Conservation (phyloP, 2,888 invertebrate species). For the Elegia similella region DNA sequence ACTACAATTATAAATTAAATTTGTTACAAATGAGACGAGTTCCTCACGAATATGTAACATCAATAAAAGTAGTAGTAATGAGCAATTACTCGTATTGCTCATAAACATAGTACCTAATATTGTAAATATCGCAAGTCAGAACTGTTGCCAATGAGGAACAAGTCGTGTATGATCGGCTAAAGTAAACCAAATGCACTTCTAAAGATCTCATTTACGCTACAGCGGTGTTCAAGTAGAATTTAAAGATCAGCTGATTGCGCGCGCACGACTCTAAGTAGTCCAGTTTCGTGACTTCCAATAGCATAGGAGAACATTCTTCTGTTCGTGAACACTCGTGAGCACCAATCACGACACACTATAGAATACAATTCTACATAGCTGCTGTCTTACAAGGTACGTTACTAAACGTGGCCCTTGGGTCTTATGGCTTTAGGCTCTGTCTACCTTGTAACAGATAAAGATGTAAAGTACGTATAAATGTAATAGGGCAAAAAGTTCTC, state of each 20-base stretch:
- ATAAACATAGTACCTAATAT: too few relatives aligned
- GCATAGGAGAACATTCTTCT: conserved; percentile 60
- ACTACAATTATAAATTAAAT: too few relatives aligned
- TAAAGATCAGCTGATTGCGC: conserved; percentile 56
- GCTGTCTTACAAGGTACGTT: not conserved
- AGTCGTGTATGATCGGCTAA: not conserved
- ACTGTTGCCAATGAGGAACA: not conserved
- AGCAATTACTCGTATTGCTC: too few relatives aligned
- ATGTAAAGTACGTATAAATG: too few relatives aligned
- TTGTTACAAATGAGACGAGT: too few relatives aligned
- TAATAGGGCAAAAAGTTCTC: too few relatives aligned
- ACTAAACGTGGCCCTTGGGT: conserved; percentile 48
- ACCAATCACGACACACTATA: conserved; percentile 76
- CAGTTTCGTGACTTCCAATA: conserved; percentile 18
- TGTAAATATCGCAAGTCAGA: not conserved
- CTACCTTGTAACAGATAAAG: too few relatives aligned
- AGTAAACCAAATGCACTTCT: conserved; percentile 34
- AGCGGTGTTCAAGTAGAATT: conserved; percentile 32
- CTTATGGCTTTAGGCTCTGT: too few relatives aligned
- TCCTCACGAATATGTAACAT: too few relatives aligned
- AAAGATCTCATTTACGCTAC: conserved; percentile 24
- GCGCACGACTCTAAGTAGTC: conserved; percentile 43
- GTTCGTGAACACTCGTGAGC: conserved; percentile 55
- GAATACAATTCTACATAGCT: conserved; percentile 73
- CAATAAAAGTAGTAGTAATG: too few relatives aligned